Conservation (phyloP, 2,113 vertebrate genomes). For the Fukomys damarensis region DNA sequence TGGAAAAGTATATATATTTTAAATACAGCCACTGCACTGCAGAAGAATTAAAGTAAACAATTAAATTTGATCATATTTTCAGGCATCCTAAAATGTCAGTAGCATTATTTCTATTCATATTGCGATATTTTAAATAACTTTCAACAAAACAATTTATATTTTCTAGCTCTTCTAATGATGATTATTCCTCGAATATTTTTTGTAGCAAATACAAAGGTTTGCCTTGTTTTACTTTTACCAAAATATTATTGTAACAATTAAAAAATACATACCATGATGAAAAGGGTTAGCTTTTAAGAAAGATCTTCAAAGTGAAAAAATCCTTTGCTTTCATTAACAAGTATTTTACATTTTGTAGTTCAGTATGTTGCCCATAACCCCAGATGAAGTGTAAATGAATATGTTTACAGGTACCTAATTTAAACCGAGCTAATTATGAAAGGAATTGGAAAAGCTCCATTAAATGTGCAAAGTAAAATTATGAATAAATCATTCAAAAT, state of each 20-base stretch:
- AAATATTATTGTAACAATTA: background rate
- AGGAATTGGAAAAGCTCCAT: background rate
- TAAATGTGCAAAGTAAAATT: background rate
- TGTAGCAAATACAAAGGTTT: background rate
- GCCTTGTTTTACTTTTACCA: constrained; percentile 51
- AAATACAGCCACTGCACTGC: constrained; percentile 22
- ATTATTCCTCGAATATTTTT: constrained; percentile 16
- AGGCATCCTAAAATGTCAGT: background rate
- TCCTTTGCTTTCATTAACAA: background rate
- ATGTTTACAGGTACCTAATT: background rate
- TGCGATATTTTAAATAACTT: constrained; percentile 45
- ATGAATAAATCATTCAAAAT: constrained; percentile 20
- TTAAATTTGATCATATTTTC: constrained; percentile 42
- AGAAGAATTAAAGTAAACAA: constrained; percentile 56
- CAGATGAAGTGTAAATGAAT: background rate
- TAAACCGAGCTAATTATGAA: constrained; percentile 48
- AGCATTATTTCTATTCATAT: constrained; percentile 23
- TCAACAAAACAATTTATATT: background rate
- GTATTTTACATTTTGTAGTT: background rate
- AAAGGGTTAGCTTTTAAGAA: background rate
- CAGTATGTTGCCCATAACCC: background rate
- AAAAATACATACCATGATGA: background rate
- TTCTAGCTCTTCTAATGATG: background rate
- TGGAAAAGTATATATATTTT: background rate
- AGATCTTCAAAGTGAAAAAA: background rate